These are phyloP conservation scores for Psephotus haematonotus DNA, from an alignment of 2,113 vertebrate species.

Conservation along the genomic window DNA sequence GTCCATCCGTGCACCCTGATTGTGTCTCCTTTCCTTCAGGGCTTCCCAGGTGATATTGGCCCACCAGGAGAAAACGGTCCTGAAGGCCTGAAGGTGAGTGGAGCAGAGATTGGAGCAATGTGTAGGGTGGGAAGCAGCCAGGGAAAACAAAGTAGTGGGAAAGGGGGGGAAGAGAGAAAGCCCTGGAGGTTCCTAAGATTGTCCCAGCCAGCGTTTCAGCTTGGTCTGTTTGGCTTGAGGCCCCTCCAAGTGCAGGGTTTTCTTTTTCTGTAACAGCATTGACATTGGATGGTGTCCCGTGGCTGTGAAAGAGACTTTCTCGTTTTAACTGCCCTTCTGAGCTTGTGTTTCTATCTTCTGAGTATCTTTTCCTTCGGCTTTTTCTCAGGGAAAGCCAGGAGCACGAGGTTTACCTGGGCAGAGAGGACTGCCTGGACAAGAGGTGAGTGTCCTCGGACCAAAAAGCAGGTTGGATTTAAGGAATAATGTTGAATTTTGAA, in stretches of 20 bases:
- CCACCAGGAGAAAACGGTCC: conserved; percentile 93
- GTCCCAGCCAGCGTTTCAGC: conserved; percentile 37
- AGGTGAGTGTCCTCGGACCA: conserved; percentile 78
- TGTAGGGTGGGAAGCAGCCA: conserved; percentile 17
- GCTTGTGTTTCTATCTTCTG: conserved; percentile 39
- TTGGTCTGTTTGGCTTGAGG: conserved; percentile 69
- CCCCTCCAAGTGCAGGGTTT: conserved; percentile 50
- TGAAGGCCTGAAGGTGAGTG: conserved; percentile 92
- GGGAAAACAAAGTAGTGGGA: conserved; percentile 26
- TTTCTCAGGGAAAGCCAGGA: conserved; percentile 88
- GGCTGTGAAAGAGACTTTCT: conserved; percentile 54
- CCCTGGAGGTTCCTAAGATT: conserved; percentile 49
- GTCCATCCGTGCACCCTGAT: not conserved
- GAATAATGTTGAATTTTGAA: not conserved
- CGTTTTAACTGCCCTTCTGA: conserved; percentile 44
- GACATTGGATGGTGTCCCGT: conserved; percentile 66
- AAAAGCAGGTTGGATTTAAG: not conserved
- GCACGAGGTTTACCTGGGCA: conserved; percentile 93
- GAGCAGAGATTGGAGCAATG: not conserved
- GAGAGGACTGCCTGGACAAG: conserved; percentile 85
- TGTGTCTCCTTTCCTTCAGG: conserved; percentile 74
- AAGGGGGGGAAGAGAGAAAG: not conserved
- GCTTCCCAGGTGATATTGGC: conserved; percentile 97
- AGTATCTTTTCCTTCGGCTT: conserved; percentile 51
- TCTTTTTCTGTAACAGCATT: conserved; percentile 55